Conservation (phyloP, 1,140 invertebrate genomes). For the Bombus sylvicola region DNA sequence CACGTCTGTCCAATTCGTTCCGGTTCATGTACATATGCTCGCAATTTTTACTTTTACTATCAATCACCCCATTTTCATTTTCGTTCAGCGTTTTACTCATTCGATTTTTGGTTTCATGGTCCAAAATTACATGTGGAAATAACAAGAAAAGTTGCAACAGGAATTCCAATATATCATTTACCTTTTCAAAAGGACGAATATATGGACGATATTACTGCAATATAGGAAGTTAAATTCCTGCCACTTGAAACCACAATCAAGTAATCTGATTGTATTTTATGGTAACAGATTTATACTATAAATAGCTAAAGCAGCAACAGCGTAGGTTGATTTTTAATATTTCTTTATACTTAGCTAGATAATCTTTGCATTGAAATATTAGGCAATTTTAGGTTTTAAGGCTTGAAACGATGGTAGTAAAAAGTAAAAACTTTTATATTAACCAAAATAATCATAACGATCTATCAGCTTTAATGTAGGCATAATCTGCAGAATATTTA, state of each 20-base stretch:
- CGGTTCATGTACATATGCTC: neutral
- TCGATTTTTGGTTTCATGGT: neutral
- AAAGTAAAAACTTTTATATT: neutral
- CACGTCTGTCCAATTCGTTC: neutral
- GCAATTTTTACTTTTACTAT: conserved; percentile 21
- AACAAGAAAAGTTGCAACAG: neutral
- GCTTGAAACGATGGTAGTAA: neutral
- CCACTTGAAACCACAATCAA: neutral
- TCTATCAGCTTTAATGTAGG: conserved; percentile 1
- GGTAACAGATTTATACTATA: neutral
- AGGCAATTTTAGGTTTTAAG: neutral
- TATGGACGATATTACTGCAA: neutral
- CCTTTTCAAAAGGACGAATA: neutral
- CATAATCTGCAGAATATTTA: neutral
- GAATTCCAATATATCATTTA: neutral
- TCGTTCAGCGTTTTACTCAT: neutral
- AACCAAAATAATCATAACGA: neutral
- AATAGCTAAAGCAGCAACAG: neutral
- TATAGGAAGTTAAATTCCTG: neutral
- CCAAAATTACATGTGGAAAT: conserved; percentile 1
- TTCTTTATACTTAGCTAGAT: neutral
- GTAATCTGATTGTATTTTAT: neutral
- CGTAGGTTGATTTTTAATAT: neutral
- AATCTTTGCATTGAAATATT: neutral
- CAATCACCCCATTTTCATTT: neutral